A percentile compares a stretch with the other conserved stretches of the same genome.
Conservation (phyloP, 2,113 vertebrate genomes). For the Ptychochromis oligacanthus region DNA sequence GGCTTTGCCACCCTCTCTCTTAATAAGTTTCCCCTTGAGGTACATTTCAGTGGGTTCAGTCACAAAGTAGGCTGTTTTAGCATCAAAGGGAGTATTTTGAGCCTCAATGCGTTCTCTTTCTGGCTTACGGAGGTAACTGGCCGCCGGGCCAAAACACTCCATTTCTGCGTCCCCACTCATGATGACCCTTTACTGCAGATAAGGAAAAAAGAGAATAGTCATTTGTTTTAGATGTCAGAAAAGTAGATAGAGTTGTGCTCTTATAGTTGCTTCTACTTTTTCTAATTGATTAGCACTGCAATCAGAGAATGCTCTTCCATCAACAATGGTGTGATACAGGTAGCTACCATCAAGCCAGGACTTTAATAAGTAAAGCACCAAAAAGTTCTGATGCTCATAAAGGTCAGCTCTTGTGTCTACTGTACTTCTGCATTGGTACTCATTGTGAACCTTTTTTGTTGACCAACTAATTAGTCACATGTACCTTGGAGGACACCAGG, state of each 20-base stretch:
- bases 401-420: neutral
- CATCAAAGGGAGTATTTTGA: conserved; percentile 87
- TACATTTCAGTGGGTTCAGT: conserved; percentile 82
- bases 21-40: conserved; percentile 83
- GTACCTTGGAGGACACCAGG: conserved; percentile 56
- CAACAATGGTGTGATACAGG: neutral
- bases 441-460: neutral
- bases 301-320: neutral
- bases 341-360: neutral
- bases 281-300: neutral
- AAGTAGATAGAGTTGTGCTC: neutral
- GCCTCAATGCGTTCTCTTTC: conserved; percentile 87
- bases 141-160: conserved; percentile 86
- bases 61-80: conserved; percentile 86
- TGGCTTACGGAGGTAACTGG: conserved; percentile 87
- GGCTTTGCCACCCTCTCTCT: conserved; percentile 85
- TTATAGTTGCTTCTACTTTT: too few species aligned
- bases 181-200: conserved; percentile 65
- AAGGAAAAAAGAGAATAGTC: neutral
- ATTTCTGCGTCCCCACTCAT: conserved; percentile 87
- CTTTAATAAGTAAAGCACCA: neutral
- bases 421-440: neutral
- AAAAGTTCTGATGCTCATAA: neutral
- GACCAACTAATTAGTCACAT: neutral
- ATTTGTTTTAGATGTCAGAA: neutral